Evolutionary conservation across 2,113 vertebrate genomes (phyloP).

Genomic region (Lophura nycthemera): DNA sequence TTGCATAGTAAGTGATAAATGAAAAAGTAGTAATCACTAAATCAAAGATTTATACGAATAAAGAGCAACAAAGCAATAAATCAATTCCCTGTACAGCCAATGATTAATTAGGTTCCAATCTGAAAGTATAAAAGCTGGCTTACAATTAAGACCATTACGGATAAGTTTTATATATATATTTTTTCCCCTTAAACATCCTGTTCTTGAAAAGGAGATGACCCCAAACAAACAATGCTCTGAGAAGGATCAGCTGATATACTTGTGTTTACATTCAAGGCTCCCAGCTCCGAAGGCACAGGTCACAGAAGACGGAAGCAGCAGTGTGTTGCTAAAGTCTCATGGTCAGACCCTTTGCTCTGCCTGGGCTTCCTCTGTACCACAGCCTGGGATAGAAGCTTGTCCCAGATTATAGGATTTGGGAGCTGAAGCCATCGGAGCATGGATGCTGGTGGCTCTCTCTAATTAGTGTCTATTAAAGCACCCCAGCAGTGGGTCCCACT

Average conservation of each 20-base stretch:
- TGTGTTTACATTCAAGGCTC: conserved; percentile 40
- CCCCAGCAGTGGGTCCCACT: background rate
- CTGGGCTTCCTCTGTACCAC: background rate
- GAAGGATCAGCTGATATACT: conserved; percentile 33
- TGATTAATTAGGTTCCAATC: conserved; percentile 88
- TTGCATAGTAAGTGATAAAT: conserved; percentile 83
- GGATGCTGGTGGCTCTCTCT: background rate
- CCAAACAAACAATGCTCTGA: conserved; percentile 45
- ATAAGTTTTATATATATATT: conserved; percentile 29
- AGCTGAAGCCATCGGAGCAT: background rate
- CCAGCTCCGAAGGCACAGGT: conserved; percentile 9
- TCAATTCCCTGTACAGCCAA: conserved; percentile 79
- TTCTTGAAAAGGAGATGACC: conserved; percentile 55
- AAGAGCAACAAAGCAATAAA: conserved; percentile 89
- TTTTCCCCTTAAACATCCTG: conserved; percentile 39
- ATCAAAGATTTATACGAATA: conserved; percentile 91
- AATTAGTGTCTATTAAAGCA: background rate
- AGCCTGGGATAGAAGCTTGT: fast-evolving
- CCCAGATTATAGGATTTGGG: background rate
- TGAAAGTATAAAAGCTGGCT: conserved; percentile 75
- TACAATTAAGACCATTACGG: conserved; percentile 77
- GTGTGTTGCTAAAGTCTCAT: background rate
- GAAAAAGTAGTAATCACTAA: conserved; percentile 86
- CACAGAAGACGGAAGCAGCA: background rate
- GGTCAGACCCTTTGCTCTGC: background rate